Base-by-base conservation (phyloP, 2,113 vertebrate species). In the Procavia capensis region DNA sequence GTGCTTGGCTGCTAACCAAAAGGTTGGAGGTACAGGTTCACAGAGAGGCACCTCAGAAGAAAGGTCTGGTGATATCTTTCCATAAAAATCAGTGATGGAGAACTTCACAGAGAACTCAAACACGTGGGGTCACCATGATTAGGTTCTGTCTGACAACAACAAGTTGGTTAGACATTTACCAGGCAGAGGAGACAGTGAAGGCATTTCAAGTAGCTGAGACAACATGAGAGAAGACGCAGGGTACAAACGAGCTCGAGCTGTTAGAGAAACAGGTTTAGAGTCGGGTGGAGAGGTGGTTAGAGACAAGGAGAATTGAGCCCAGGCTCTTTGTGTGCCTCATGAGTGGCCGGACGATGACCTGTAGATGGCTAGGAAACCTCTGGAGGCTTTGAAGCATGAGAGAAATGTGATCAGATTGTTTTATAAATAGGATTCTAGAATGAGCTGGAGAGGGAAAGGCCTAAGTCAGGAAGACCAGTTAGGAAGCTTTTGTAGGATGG, bases 401-500 rank as follows among this genome's bases (percentile, higher is more conserved):
- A 80, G 39, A 57, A 90, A 80, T 88, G 94, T 88, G 85, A 90
- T 95, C 88, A 92, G 94, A 95, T 92, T 95, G 91, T 92, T 92
- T 70, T 92, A 93, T 97, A 96, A 97, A 96, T 92, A 97, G 96
- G 92, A 93, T 92, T 95, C 94, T 92, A 92, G 81, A 97, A 88
- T 59, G 90, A 61, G 54, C 88, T 83, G 34, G 85, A 63, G 64
- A 92, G 80, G 85, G 76, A 88, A 39, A 84, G 54, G 54, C 88
- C 90, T 96, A 95, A 97, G 66, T 95, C 95, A 88, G 96, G 43
- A 88, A 93, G 85, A 54, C 81, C 22, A 29, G 39, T 41, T 19
- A 76, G 78, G 78, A 68, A 75, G 61, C 20, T 8, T 3, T 47
- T 29, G 13, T 4, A 2, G 47, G 19, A 29, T 61, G 34, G 11